Evolutionary conservation across 2,888 invertebrate genomes (phyloP).

Genomic region (Agrochola lychnidis): DNA sequence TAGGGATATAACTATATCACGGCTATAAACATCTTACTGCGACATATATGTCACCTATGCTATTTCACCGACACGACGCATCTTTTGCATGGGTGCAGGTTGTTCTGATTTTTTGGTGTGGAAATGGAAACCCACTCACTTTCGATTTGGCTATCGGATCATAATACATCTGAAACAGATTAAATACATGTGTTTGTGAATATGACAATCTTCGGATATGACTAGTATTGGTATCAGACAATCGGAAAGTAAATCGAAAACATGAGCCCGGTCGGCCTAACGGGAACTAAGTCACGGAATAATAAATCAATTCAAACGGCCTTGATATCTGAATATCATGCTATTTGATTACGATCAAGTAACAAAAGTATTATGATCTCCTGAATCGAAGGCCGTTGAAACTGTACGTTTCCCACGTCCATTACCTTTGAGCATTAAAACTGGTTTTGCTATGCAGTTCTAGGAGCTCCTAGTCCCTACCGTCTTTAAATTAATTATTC

Average conservation of each 20-base stretch:
- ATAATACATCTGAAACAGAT: conserved; percentile 2
- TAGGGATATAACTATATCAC: too few relatives aligned
- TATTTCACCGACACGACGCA: not conserved
- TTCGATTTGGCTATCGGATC: conserved; percentile 1
- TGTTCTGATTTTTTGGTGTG: not conserved
- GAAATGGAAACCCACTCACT: not conserved
- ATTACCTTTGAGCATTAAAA: not conserved
- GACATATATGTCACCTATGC: not conserved
- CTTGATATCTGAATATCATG: conserved; percentile 42
- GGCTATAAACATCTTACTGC: too few relatives aligned
- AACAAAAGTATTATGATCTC: conserved; percentile 11
- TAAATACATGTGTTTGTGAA: not conserved
- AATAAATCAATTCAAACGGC: conserved; percentile 42
- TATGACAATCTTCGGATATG: conserved; percentile 9
- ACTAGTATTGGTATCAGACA: conserved; percentile 7
- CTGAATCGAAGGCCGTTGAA: conserved; percentile 10
- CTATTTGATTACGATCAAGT: conserved; percentile 33
- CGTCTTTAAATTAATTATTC: not conserved
- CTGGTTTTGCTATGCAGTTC: not conserved
- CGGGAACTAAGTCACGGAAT: conserved; percentile 43
- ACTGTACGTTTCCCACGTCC: not conserved
- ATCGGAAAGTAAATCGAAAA: conserved; percentile 29
- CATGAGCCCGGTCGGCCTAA: conserved; percentile 18
- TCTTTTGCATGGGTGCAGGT: not conserved
- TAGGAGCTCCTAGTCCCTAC: not conserved